Evolutionary conservation across 2,888 invertebrate species (phyloP).

Genomic region (Clistopyga incitator): DNA sequence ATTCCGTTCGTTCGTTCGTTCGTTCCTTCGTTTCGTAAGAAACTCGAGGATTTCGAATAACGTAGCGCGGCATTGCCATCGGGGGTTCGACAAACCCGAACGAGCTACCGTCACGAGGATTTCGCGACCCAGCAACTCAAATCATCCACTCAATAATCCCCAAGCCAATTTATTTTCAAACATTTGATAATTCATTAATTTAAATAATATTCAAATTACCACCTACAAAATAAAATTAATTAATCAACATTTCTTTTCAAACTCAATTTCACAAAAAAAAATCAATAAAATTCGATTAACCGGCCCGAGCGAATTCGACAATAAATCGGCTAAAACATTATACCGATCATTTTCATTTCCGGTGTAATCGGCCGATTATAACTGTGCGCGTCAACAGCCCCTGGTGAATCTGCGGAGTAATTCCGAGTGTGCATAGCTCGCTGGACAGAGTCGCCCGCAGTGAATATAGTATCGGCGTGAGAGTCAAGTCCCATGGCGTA

Average conservation of each 20-base stretch:
- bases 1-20: slow-evolving; percentile 77
- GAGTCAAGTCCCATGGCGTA: slow-evolving; percentile 5
- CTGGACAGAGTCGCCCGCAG: slow-evolving; percentile 28
- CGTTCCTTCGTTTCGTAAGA: slow-evolving; percentile 68
- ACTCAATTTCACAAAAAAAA: too few species aligned
- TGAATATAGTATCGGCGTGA: slow-evolving; percentile 13
- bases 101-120: slow-evolving; percentile 48
- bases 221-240: too few species aligned
- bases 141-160: not conserved
- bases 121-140: not conserved
- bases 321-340: too few species aligned
- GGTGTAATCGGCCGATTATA: too few species aligned
- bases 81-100: slow-evolving; percentile 53
- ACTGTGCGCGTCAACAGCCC: not conserved
- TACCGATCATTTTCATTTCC: too few species aligned
- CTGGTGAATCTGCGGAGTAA: slow-evolving; percentile 10
- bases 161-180: not conserved
- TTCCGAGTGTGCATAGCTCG: not conserved
- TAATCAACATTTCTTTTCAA: too few species aligned
- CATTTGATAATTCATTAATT: too few species aligned
- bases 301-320: too few species aligned
- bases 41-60: slow-evolving; percentile 78
- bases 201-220: too few species aligned
- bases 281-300: too few species aligned
- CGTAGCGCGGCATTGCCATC: slow-evolving; percentile 53